phyloP scores from a whole-genome alignment of 2,888 invertebrate species.

The Epinotia ramella region DNA sequence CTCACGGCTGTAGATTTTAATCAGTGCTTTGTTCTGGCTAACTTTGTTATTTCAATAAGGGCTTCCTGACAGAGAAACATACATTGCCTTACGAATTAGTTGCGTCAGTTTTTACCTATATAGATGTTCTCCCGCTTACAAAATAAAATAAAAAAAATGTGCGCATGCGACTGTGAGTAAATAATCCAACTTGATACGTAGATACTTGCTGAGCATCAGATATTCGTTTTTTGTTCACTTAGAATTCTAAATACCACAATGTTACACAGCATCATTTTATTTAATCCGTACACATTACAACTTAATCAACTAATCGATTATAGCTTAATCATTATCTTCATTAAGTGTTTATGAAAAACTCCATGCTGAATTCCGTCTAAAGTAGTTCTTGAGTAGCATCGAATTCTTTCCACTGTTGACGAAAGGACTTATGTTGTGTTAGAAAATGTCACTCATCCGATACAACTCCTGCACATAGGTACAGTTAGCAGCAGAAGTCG shows the following conservation, averaged over 20 bases:
- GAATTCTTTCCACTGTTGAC: background rate
- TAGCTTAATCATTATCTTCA: slow-evolving; percentile 1
- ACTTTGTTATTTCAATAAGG: slow-evolving; percentile 34
- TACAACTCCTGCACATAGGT: background rate
- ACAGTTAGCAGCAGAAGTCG: too few species aligned
- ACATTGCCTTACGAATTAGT: background rate
- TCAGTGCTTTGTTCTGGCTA: slow-evolving; percentile 40
- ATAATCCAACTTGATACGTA: background rate
- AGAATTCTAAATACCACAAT: slow-evolving; percentile 2
- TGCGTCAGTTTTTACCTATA: background rate
- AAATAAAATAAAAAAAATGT: background rate
- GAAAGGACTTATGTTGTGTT: background rate
- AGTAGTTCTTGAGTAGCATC: background rate
- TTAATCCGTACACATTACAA: background rate
- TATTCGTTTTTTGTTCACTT: background rate
- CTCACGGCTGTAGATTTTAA: slow-evolving; percentile 47
- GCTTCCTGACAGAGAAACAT: slow-evolving; percentile 12
- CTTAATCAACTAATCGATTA: slow-evolving; percentile 9
- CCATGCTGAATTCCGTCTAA: background rate
- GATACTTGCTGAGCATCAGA: background rate
- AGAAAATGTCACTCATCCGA: background rate
- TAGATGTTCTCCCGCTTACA: background rate
- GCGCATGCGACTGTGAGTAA: background rate
- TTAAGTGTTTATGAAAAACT: slow-evolving; percentile 4
- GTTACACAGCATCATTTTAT: background rate